phyloP scores from a whole-genome alignment of 2,113 vertebrate genomes.

The Rafetus swinhoei region DNA sequence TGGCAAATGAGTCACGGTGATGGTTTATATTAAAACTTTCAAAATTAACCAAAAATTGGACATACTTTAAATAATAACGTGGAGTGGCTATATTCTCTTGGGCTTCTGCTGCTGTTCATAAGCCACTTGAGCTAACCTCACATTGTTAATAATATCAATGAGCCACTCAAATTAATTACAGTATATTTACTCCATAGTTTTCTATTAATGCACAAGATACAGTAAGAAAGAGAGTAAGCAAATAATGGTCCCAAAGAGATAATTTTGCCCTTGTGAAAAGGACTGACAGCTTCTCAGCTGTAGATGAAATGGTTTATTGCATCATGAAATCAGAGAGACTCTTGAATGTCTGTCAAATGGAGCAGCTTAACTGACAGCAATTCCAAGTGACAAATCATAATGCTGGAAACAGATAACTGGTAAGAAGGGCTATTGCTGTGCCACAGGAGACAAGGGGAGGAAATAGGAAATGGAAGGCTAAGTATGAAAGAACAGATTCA shows the following conservation, averaged over 20 bases:
- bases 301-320: background rate
- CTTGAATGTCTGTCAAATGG: constrained; percentile 28
- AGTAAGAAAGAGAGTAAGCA: constrained; percentile 22
- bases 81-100: constrained; percentile 38
- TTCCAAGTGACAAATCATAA: constrained; percentile 10
- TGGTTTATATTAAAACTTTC: constrained; percentile 20
- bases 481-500: constrained; percentile 1
- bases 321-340: background rate
- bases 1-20: background rate
- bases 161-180: constrained; percentile 63
- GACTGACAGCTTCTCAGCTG: constrained; percentile 23
- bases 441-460: background rate
- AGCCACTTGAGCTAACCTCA: constrained; percentile 38
- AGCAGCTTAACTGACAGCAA: constrained; percentile 51
- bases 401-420: background rate
- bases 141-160: constrained; percentile 46
- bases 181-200: constrained; percentile 34
- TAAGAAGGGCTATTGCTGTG: constrained; percentile 12
- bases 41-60: constrained; percentile 31
- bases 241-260: constrained; percentile 42
- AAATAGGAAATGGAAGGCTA: background rate
- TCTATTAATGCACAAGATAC: constrained; percentile 16
- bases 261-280: constrained; percentile 25
- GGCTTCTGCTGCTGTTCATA: constrained; percentile 35
- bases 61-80: constrained; percentile 41